Base-by-base conservation (phyloP, 2,888 invertebrate species). In the Lamproptera curius region DNA sequence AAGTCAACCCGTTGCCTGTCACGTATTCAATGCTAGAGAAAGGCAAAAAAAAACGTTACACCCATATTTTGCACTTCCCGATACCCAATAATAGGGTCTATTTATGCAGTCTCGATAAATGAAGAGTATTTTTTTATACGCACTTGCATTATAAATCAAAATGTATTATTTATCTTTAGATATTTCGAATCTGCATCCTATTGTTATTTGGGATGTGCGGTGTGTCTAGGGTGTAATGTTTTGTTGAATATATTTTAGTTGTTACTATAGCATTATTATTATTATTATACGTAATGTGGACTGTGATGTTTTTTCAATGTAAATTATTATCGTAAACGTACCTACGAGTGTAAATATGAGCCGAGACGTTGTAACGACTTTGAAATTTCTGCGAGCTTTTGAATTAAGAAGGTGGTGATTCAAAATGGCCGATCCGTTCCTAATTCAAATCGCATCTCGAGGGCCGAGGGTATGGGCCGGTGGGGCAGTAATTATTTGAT, bases 121-220 rank as follows among this genome's bases (percentile, higher is more conserved):
- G 86, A 84, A 85, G 86, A 85, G 86, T 82, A 76, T 78, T 83
- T 85, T 86, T 87, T 86, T 81, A n/a, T 45, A 35, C 36, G 13
- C 41, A 78, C 77, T 68, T 76, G 78, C 67, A 83, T 85, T 87
- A 87, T 87, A 86, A 87, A 87, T 87, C 87, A 87, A 84, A 87
- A 84, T 83, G 84, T 84, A 87, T 87, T 87, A 87, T 87, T 87
- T 87, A 87, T 87, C 86, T 87, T 83, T 84, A 77, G 75, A 84
- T 80, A 82, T 81, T 77, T 80, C 61, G 75, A 86, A 87, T 87
- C 86, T 87, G 85, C 86, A 87, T 87, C 86, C 86, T 70, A 85
- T 87, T 87, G 87, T 87, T 77, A 82, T 78, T 81, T 75, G 73
- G 76, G 73, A 77, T 81, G 62, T 87, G 87, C 73, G 87, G 87